These are phyloP conservation scores for Pandemis corylana DNA, from an alignment of 2,888 invertebrate species.

Conservation along the genomic window DNA sequence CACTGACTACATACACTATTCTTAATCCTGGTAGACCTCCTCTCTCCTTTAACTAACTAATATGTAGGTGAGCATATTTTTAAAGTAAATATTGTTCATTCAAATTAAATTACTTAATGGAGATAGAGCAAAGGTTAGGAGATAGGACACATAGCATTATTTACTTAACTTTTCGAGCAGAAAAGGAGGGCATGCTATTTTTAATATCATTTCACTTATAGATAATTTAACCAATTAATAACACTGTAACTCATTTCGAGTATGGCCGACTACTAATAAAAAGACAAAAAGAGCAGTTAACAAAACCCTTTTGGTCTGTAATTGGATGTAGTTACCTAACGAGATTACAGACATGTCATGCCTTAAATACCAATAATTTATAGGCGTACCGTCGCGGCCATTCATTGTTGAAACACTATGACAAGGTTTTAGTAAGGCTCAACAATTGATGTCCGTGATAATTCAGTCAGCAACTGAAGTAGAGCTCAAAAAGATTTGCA, in stretches of 20 bases:
- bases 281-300: neutral
- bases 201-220: too few species aligned
- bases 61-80: neutral
- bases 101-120: neutral
- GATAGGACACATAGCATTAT: too few species aligned
- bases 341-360: constrained; percentile 5
- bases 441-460: neutral
- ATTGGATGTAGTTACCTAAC: neutral
- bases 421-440: neutral
- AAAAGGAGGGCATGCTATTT: neutral
- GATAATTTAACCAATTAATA: neutral
- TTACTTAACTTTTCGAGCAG: neutral
- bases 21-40: neutral
- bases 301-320: neutral
- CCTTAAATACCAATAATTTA: constrained; percentile 12
- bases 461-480: neutral
- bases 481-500: neutral
- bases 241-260: neutral
- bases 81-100: neutral
- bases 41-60: neutral
- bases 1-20: neutral
- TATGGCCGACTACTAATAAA: neutral
- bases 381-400: neutral
- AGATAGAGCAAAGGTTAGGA: too few species aligned
- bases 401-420: neutral